phyloP scores from a whole-genome alignment of 1,140 invertebrate genomes.

The Procambarus clarkii region DNA sequence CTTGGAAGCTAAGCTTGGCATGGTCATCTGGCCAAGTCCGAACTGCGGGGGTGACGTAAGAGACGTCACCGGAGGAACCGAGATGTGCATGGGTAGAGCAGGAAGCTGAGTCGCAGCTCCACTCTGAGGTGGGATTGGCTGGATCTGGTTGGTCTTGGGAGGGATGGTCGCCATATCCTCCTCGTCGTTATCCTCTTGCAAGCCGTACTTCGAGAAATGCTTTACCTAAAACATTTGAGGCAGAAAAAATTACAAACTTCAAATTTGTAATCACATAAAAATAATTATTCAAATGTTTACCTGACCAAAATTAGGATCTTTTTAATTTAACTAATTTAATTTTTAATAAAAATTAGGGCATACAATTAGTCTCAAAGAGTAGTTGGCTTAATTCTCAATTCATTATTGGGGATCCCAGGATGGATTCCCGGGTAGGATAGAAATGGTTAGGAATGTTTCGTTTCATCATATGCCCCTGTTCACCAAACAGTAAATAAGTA shows the following conservation, averaged over 20 bases:
- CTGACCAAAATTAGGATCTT: too few species aligned
- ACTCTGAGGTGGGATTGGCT: neutral
- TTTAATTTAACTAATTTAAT: too few species aligned
- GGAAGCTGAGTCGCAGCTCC: conserved; percentile 8
- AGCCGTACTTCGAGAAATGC: conserved; percentile 97
- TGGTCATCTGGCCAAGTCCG: neutral
- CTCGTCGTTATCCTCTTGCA: conserved; percentile 93
- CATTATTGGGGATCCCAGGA: too few species aligned
- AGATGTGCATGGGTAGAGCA: conserved; percentile 12
- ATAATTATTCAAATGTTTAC: too few species aligned
- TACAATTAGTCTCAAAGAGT: too few species aligned
- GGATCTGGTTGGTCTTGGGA: neutral
- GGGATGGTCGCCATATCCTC: conserved; percentile 76
- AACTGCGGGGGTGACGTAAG: conserved; percentile 44
- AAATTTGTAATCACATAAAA: too few species aligned
- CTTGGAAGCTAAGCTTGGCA: neutral
- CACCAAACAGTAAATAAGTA: too few species aligned
- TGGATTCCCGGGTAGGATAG: too few species aligned
- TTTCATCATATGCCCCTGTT: too few species aligned
- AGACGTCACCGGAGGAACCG: conserved; percentile 23
- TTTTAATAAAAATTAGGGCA: too few species aligned
- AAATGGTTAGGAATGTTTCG: too few species aligned
- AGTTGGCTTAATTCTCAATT: too few species aligned
- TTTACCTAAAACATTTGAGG: conserved; percentile 82
- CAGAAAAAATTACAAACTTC: neutral